These are phyloP conservation scores for Ceratosolen solmsi DNA, from an alignment of 1,140 invertebrate genomes.

Conservation along the genomic window DNA sequence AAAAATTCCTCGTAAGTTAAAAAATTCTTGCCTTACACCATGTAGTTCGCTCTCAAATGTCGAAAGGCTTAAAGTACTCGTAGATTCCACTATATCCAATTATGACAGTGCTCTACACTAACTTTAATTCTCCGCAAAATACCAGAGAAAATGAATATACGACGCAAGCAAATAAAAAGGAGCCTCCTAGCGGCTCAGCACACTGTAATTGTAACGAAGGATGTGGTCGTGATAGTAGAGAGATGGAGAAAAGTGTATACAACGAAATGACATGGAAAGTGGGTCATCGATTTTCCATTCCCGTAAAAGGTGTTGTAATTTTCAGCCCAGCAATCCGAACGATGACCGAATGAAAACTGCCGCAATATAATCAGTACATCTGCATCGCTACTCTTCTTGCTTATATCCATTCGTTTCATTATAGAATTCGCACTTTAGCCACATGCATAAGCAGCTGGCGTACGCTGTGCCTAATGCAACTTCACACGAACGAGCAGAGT, in stretches of 20 bases:
- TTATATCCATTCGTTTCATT: not conserved
- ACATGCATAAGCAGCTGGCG: not conserved
- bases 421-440: not conserved
- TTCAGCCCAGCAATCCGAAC: slow-evolving; percentile 25
- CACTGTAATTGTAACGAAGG: slow-evolving; percentile 7
- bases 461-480: not conserved
- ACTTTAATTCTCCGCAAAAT: not conserved
- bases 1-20: not conserved
- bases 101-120: not conserved
- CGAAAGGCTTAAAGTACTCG: slow-evolving; percentile 4
- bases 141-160: not conserved
- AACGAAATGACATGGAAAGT: slow-evolving; percentile 11
- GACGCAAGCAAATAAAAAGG: not conserved
- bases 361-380: not conserved
- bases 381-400: not conserved
- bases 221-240: not conserved
- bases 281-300: slow-evolving; percentile 43
- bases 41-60: not conserved
- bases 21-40: not conserved
- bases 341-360: slow-evolving; percentile 24
- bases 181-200: not conserved
- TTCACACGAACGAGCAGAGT: not conserved
- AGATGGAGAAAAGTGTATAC: not conserved
- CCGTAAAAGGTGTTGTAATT: slow-evolving; percentile 17
- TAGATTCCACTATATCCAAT: not conserved